Percentiles rank a stretch among this genome's conserved stretches.
Evolutionary conservation across 1,140 invertebrate genomes (phyloP).

Genomic region (Ceratina japonica): DNA sequence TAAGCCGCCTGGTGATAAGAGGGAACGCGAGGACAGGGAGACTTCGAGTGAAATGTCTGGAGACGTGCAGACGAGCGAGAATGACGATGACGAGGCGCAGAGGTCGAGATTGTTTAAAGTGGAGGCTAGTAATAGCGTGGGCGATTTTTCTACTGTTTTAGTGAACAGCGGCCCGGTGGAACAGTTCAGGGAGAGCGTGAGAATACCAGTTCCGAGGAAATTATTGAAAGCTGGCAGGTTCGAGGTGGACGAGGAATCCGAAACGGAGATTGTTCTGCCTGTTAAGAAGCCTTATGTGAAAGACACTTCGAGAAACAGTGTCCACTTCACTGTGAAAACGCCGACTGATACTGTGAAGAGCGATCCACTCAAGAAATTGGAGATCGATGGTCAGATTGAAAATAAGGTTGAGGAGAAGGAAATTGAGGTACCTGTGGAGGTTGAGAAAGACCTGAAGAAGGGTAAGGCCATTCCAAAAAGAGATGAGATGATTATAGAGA

Average conservation of each 20-base stretch:
- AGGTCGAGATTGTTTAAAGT: constrained; percentile 61
- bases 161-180: constrained; percentile 59
- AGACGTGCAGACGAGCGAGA: neutral
- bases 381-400: neutral
- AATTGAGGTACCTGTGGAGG: too few species aligned
- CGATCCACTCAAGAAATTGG: constrained; percentile 21
- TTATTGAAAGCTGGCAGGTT: neutral
- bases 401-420: neutral
- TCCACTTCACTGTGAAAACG: constrained; percentile 72
- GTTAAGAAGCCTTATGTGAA: constrained; percentile 71
- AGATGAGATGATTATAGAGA: too few species aligned
- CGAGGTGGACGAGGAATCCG: constrained; percentile 28
- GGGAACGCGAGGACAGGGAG: neutral
- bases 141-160: constrained; percentile 71
- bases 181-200: constrained; percentile 72
- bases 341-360: constrained; percentile 41
- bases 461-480: too few species aligned
- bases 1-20: constrained; percentile 7
- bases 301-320: constrained; percentile 73
- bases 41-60: constrained; percentile 3
- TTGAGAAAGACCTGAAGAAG: too few species aligned
- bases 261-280: constrained; percentile 66
- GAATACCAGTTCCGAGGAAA: constrained; percentile 65
- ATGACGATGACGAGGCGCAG: neutral
- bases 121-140: constrained; percentile 74